Conservation (phyloP, 2,888 invertebrate species). For the Helobdella robusta region DNA sequence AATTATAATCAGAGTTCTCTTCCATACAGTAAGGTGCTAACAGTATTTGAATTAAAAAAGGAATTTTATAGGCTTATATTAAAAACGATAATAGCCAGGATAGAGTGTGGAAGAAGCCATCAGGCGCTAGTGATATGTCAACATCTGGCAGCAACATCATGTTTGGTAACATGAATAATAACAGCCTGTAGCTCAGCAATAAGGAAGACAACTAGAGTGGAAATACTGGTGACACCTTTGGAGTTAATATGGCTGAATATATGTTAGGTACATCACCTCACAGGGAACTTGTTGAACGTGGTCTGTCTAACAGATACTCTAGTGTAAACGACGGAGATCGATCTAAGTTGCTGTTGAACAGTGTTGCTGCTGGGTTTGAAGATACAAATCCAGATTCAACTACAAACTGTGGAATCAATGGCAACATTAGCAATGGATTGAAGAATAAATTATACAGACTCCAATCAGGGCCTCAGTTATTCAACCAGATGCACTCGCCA, state of each 20-base stretch:
- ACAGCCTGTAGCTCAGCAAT: background rate
- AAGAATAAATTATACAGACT: too few relatives aligned
- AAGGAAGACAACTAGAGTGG: background rate
- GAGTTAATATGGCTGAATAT: conserved; percentile 29
- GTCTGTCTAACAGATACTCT: conserved; percentile 8
- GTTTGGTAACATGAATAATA: background rate
- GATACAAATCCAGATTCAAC: background rate
- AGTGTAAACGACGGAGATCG: background rate
- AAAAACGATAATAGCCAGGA: too few relatives aligned
- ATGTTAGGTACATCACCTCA: conserved; percentile 27
- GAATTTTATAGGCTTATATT: conserved; percentile 23
- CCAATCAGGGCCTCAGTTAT: too few relatives aligned
- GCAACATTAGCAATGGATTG: conserved; percentile 4
- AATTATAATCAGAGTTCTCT: too few relatives aligned
- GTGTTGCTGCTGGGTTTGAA: background rate
- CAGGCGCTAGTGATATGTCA: too few relatives aligned
- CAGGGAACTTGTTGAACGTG: background rate
- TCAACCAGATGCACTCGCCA: too few relatives aligned
- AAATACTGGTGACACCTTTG: conserved; percentile 20
- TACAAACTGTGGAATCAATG: background rate
- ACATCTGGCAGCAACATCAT: too few relatives aligned
- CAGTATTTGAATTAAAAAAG: conserved; percentile 23
- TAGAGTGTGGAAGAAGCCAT: too few relatives aligned
- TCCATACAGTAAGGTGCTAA: too few relatives aligned
- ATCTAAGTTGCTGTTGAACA: background rate